These are phyloP conservation scores for Tauraco erythrolophus DNA, from an alignment of 2,113 vertebrate species.

Conservation along the genomic window DNA sequence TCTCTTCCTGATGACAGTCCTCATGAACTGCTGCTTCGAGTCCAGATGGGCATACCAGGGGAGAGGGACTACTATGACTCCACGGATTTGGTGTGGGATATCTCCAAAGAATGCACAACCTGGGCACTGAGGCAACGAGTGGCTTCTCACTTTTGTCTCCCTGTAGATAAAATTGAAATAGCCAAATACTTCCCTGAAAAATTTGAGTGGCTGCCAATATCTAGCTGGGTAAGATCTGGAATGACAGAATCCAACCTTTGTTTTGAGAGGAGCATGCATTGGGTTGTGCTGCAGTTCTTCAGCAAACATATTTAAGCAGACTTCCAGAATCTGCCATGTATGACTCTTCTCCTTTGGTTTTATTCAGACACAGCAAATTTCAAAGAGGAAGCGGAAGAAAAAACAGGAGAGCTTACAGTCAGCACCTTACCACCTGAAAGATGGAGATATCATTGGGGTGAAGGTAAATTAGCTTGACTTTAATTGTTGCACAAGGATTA, in stretches of 20 bases:
- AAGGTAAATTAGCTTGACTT: conserved; percentile 78
- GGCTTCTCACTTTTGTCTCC: conserved; percentile 82
- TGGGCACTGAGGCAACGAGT: conserved; percentile 82
- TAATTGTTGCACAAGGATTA: background rate
- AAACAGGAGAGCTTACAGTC: conserved; percentile 85
- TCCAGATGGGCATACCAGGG: conserved; percentile 85
- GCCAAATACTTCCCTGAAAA: conserved; percentile 92
- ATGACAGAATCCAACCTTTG: background rate
- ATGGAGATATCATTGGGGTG: conserved; percentile 89
- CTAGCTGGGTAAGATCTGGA: conserved; percentile 85
- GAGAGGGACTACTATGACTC: conserved; percentile 78
- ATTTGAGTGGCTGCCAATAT: conserved; percentile 88
- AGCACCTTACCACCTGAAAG: conserved; percentile 88
- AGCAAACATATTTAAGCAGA: background rate
- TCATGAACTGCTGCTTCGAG: conserved; percentile 85
- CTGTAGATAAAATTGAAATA: conserved; percentile 86
- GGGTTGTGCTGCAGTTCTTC: background rate
- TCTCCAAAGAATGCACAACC: conserved; percentile 79
- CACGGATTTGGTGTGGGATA: conserved; percentile 88
- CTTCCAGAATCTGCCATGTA: background rate
- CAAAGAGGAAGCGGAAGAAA: conserved; percentile 92
- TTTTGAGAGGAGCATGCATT: background rate
- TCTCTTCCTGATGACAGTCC: conserved; percentile 69
- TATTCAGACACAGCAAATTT: conserved; percentile 85
- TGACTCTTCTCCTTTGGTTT: background rate